Evolutionary conservation across 2,113 vertebrate species (phyloP), one percentile per base, ranked within the genome.

Genomic region (Polyodon spathula): DNA sequence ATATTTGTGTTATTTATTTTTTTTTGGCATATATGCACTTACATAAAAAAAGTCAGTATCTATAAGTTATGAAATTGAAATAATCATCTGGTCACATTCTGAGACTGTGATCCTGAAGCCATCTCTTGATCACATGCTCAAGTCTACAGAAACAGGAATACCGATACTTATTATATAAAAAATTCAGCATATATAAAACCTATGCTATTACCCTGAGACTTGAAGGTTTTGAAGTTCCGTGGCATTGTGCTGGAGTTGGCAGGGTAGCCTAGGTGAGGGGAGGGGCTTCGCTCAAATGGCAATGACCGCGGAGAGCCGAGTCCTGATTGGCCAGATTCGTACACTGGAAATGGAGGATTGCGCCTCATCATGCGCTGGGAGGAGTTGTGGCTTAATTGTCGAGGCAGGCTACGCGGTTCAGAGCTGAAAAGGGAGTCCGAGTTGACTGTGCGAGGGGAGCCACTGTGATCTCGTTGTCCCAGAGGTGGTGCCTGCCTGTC

Each of bases 221-320:
- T 76, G 51, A 67, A 68, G 8, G 51, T 5, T 4, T 40, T 46
- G 56, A 79, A 76, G 27, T 69, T 80, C 9, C 78, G 73, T 6
- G 84, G 81, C 12, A 83, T 66, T 0, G 81, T 86, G 67, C 48
- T 76, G 48, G 74, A 66, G 6, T n/a, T 8, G 17, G 11, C 10
- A 1, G 0, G 58, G 16, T 6, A 61, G 61, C 53, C 17, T 7
- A 62, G 9, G 51, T 64, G 9, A 6, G 81, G 75, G 12, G 84
- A 82, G n/a, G 69, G 69, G 43, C 40, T 71, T 40, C 67, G 73
- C 41, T 85, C 84, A 1, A 2, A 17, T 43, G 73, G 72, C 8
- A 77, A 77, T 0, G 84, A 80, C 65, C 71, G 12, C 43, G 7
- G 7, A 8, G 43, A 74, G 16, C 56, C 37, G 4, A 5, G 76